Base-by-base conservation (phyloP, 2,888 invertebrate genomes). In the Chloromyia formosa region DNA sequence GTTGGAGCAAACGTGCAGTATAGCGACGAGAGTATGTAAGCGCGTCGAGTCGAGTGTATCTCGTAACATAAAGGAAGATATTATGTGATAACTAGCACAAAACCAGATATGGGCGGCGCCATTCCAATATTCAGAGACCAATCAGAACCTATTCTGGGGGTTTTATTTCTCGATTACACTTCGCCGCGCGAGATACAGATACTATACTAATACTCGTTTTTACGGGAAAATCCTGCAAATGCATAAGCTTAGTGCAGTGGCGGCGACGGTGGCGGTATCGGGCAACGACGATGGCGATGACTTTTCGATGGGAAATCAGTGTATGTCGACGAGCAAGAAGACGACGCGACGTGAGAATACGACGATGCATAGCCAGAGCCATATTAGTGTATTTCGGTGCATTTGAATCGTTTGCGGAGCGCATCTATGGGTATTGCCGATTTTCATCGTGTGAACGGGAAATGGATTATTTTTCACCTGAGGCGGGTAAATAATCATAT, bases 81-180 rank as follows among this genome's bases (percentile, higher is more conserved):
- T 75, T 75, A 75, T 77, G 74, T 72, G 74, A 75, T 74, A 75
- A 77, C 73, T 73, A 72, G 68, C 75, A 74, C 60, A 80, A 82
- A 83, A 84, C 80, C 83, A 82, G 84, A 84, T 84, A 84, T 82
- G 84, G 84, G 84, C 84, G 84, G 84, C 82, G 83, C 83, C 82
- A 82, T 81, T 80, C 79, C 80, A 80, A 78, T 78, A 78, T 80
- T 78, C 79, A 80, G 81, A 49, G 81, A 81, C 84, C 84, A 84
- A 84, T 84, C 84, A 83, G 82, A 80, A 40, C 78, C 78, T 75
- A 73, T 75, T 75, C 74, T 75, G 64, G 75, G 14, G 72, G 74
- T 72, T 68, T 77, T 74, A 61, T 73, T 75, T 78, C 77, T 77
- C 79, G 77, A 76, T 77, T 77, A 77, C 75, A 45, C 78, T 79